phyloP scores from a whole-genome alignment of 2,888 invertebrate species.

The Polymixis flavicincta region DNA sequence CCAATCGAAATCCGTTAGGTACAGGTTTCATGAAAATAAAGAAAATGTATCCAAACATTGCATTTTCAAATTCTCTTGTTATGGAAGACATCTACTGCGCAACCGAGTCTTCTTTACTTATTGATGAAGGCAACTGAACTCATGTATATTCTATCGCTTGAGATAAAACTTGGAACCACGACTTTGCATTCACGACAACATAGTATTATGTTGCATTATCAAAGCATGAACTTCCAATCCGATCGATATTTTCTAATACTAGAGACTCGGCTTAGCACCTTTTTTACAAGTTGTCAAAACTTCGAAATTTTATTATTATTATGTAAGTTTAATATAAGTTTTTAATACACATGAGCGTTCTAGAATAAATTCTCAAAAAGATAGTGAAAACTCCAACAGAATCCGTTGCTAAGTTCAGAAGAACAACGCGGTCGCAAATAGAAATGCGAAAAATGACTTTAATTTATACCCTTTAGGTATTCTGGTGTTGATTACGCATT shows the following conservation, averaged over 20 bases:
- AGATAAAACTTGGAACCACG: slow-evolving; percentile 35
- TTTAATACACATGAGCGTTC: background rate
- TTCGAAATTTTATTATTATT: background rate
- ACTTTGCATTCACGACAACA: slow-evolving; percentile 37
- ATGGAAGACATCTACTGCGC: background rate
- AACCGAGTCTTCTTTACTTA: slow-evolving; percentile 36
- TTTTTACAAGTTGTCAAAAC: background rate
- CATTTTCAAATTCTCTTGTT: slow-evolving; percentile 26
- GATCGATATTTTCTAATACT: slow-evolving; percentile 1
- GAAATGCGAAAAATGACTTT: background rate
- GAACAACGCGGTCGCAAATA: too few species aligned
- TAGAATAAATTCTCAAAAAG: background rate
- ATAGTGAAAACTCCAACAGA: background rate
- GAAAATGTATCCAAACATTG: slow-evolving; percentile 9
- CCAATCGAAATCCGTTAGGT: background rate
- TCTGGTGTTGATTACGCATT: background rate
- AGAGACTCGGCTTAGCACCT: too few species aligned
- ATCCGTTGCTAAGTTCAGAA: background rate
- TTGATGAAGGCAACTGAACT: slow-evolving; percentile 37
- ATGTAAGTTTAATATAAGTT: background rate
- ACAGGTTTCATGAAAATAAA: background rate
- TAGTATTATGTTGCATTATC: slow-evolving; percentile 8
- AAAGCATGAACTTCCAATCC: slow-evolving; percentile 10
- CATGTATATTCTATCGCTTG: slow-evolving; percentile 42
- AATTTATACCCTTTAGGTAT: background rate